These are phyloP conservation scores for Leuctra nigra DNA, from an alignment of 2,888 invertebrate species.

Conservation along the genomic window DNA sequence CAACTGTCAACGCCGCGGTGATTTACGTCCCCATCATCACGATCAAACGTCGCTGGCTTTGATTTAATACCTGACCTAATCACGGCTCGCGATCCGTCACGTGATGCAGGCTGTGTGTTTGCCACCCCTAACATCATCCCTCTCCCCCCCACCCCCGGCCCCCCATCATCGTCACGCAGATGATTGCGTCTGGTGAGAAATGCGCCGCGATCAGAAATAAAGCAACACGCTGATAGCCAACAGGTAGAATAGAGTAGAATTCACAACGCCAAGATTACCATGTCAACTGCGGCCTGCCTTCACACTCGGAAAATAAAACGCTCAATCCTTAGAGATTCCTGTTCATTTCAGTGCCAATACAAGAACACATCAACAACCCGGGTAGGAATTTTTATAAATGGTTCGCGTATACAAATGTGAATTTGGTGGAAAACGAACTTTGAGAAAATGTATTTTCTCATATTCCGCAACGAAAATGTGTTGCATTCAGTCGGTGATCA, in stretches of 20 bases:
- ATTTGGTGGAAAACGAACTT: not conserved
- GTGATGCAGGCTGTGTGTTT: not conserved
- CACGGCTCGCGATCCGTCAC: conserved; percentile 22
- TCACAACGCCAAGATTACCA: conserved; percentile 16
- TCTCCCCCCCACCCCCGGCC: not conserved
- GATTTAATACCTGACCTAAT: conserved; percentile 25
- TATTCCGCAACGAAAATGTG: not conserved
- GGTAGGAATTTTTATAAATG: conserved; percentile 15
- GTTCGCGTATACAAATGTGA: conserved; percentile 6
- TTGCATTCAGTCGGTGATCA: no score
- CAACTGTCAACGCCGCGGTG: conserved; percentile 10
- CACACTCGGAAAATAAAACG: not conserved
- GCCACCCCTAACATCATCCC: not conserved
- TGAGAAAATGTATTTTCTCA: not conserved
- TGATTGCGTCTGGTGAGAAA: conserved; percentile 3
- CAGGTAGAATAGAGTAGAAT: conserved; percentile 1
- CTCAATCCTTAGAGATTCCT: conserved; percentile 17
- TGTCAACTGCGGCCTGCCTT: conserved; percentile 11
- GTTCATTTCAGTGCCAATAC: conserved; percentile 16
- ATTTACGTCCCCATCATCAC: conserved; percentile 16
- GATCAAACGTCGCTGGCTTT: conserved; percentile 20
- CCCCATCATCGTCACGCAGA: not conserved
- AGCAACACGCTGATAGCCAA: not conserved
- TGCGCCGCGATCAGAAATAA: conserved; percentile 10
- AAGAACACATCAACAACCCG: not conserved